Evolutionary conservation across 2,113 vertebrate genomes (phyloP), one percentile per base, ranked within the genome.

Genomic region (Alethe castanea): DNA sequence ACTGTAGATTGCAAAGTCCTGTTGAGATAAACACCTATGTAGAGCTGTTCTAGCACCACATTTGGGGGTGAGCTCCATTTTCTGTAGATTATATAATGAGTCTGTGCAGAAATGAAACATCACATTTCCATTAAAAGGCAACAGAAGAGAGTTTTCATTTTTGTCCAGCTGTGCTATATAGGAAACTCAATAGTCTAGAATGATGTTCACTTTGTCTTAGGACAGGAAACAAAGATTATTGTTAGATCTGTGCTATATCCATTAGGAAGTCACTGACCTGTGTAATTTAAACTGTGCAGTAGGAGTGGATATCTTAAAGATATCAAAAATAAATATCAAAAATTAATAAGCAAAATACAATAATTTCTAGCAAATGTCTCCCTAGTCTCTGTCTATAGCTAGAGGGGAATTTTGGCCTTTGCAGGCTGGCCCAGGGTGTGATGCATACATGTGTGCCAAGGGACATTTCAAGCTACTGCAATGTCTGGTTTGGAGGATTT

Each of bases 31-130:
- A 45, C 29, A 36, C 38, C 26, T 44, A 17, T 47, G 25, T 8
- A 13, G 48, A 53, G 25, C 14, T 53, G 26, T 31, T 48, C 59
- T 31, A 74, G 56, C n/a, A 31, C 48, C 61, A 69, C n/a, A 26
- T 8, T 22, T 62, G 38, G 54, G 47, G 59, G 7, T 33, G 23
- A 57, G 25, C 52, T 74, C 25, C 61, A 20, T 53, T 69, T 69
- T 59, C 52, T 64, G 50, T 14, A 11, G 5, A 10, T 12, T 18
- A 0, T 8, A 1, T 8, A 16, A 44, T 0, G 26, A 40, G 10
- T 26, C 42, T 57, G 16, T 74, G 44, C 31, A 59, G 44, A 88
- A 64, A 60, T 26, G 6, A 70, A 84, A 53, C 6, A 4, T n/a
- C 48, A 23, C 10, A 44, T 64, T 69, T 69, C 54, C 23, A 25